Base-by-base conservation (phyloP, 1,140 invertebrate genomes). In the Macrobrachium rosenbergii region DNA sequence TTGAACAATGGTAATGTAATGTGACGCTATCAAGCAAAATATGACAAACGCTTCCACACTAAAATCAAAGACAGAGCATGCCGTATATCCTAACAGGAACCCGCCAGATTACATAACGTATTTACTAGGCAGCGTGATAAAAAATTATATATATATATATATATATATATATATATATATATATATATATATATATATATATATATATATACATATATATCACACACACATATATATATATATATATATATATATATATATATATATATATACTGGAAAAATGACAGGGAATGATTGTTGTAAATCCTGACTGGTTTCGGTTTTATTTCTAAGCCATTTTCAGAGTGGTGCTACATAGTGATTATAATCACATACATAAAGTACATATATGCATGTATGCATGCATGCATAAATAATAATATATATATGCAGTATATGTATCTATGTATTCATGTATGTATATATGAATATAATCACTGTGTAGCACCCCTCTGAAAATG, bases 241-340 rank as follows among this genome's bases (percentile, higher is more conserved):
- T 78, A 78, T 78, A 78, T 58, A 58, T 78, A 78, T 78, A 78
- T 78, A 78, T 78, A 78, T 78, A 78, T 78, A 78, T 78, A 78
- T 78, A 78, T 78, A 78, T 78, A 78, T 78, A 78, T 78, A 43
- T 76, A 28, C 19, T 14, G 14, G 19, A 17, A 28, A 43, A 45
- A n/a, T 12, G 11, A 43, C 37, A 17, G 5, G 63, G 5, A 64
- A 21, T 5, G 3, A 5, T 21, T 5, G 63, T 64, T 21, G 21
- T 64, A 21, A 6, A 19, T 64, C 17, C 63, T 64, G 28, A 37
- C 28, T 37, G 28, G 28, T 37, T 37, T 37, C 28, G 3, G 28
- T 3, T 37, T 2, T 37, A 37, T 37, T 37, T 37, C 28, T 37
- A 37, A 37, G 28, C 28, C 28, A 37, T 37, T 37, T 37, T 37